Evolutionary conservation across 2,797 vertebrate species (phyloP).

Genomic region (Phalanger gymnotis): DNA sequence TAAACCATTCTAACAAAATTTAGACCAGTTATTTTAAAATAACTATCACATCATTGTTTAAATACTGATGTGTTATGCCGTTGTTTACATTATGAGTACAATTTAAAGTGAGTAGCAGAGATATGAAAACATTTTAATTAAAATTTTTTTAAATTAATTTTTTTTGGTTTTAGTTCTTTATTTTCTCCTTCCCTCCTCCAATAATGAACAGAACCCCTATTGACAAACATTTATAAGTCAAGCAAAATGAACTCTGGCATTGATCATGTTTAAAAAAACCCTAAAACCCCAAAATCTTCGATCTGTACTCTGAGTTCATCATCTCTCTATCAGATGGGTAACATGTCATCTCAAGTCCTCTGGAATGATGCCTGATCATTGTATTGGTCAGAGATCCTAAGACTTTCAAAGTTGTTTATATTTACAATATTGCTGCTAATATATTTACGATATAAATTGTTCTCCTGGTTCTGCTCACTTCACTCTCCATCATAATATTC

Average conservation of each 20-base stretch:
- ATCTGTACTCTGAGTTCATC: background rate
- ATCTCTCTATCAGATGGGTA: background rate
- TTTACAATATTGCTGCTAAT: background rate
- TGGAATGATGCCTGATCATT: background rate
- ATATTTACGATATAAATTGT: background rate
- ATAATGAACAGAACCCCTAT: background rate
- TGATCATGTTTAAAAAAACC: background rate
- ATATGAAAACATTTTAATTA: background rate
- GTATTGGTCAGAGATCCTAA: background rate
- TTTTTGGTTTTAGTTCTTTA: background rate
- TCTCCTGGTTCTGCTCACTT: background rate
- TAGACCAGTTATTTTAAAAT: too few species aligned
- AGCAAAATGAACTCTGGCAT: background rate
- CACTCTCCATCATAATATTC: background rate
- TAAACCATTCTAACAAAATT: too few species aligned
- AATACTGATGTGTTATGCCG: too few species aligned
- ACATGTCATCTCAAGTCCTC: background rate
- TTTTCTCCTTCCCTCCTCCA: background rate
- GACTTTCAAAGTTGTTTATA: background rate
- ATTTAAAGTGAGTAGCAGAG: background rate
- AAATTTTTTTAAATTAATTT: background rate
- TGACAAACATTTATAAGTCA: background rate
- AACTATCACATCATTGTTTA: too few species aligned
- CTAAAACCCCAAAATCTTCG: background rate
- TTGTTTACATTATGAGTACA: too few species aligned